A percentile compares a stretch with the other conserved stretches of the same genome.
phyloP scores from a whole-genome alignment of 2,888 invertebrate species.

The Beris morrisii region DNA sequence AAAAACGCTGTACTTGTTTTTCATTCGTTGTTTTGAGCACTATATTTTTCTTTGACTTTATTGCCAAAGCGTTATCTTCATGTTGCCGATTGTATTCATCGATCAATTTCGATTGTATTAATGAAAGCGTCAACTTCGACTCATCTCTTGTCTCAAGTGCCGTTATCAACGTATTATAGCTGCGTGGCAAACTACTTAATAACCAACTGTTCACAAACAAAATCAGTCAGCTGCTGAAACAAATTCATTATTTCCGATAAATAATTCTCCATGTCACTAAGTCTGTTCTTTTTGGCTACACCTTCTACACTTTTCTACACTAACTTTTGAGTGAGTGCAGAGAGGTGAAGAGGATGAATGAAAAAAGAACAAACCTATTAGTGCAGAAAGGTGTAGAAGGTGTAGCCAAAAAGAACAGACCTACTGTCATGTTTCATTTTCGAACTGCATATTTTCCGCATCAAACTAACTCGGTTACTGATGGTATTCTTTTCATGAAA shows the following conservation, averaged over 20 bases:
- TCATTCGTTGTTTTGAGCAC: not conserved
- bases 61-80: no score
- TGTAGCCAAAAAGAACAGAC: no score
- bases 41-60: not conserved
- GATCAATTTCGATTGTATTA: slow-evolving; percentile 10
- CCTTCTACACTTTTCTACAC: no score
- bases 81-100: no score
- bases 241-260: slow-evolving; percentile 5
- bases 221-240: slow-evolving; percentile 9
- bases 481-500: not conserved
- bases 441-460: not conserved
- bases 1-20: not conserved
- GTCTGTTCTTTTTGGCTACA: no score
- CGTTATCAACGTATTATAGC: slow-evolving; percentile 11
- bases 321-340: no score
- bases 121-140: not conserved
- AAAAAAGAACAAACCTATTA: no score
- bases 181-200: slow-evolving; percentile 11
- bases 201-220: slow-evolving; percentile 2
- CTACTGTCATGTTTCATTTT: not conserved
- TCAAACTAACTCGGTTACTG: not conserved
- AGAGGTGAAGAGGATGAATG: no score
- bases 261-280: no score
- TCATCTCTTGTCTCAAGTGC: not conserved
- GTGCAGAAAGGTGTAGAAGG: no score